phyloP scores from a whole-genome alignment of 2,797 vertebrate species.

The Mallotus villosus region DNA sequence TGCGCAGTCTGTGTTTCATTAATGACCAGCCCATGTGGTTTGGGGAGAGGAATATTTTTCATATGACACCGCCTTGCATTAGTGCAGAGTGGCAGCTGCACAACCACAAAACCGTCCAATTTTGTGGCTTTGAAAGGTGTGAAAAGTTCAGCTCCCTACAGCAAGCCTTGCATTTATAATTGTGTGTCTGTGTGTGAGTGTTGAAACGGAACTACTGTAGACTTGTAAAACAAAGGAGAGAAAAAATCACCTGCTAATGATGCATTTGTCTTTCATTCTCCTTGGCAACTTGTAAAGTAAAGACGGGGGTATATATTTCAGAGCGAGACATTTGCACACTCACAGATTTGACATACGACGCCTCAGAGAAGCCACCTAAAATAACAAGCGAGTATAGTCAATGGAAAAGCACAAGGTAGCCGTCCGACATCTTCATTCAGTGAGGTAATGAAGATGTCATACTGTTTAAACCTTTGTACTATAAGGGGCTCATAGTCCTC shows the following conservation, averaged over 20 bases:
- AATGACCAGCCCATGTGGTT: constrained; percentile 91
- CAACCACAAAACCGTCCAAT: constrained; percentile 90
- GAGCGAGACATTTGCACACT: constrained; percentile 52
- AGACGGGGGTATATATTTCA: constrained; percentile 57
- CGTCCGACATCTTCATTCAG: constrained; percentile 60
- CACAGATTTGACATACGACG: constrained; percentile 45
- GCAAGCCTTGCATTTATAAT: constrained; percentile 83
- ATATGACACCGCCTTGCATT: constrained; percentile 92
- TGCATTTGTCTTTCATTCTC: constrained; percentile 73
- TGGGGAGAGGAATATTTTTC: constrained; percentile 96
- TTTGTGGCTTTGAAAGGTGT: constrained; percentile 92
- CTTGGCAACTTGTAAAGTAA: constrained; percentile 71
- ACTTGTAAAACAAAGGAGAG: constrained; percentile 67
- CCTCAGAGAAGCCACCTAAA: constrained; percentile 54
- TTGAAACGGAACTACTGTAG: constrained; percentile 82
- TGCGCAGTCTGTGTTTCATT: constrained; percentile 96
- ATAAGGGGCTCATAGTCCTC: constrained; percentile 46
- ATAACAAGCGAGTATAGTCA: constrained; percentile 51
- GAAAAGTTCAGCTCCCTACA: constrained; percentile 97
- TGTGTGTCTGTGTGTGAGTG: constrained; percentile 62
- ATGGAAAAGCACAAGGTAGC: constrained; percentile 41
- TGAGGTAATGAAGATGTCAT: constrained; percentile 57
- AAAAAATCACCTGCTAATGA: constrained; percentile 73
- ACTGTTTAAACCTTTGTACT: constrained; percentile 39
- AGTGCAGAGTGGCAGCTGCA: constrained; percentile 90